Base-by-base conservation (phyloP, 1,140 invertebrate genomes). In the Drosophila athabasca region DNA sequence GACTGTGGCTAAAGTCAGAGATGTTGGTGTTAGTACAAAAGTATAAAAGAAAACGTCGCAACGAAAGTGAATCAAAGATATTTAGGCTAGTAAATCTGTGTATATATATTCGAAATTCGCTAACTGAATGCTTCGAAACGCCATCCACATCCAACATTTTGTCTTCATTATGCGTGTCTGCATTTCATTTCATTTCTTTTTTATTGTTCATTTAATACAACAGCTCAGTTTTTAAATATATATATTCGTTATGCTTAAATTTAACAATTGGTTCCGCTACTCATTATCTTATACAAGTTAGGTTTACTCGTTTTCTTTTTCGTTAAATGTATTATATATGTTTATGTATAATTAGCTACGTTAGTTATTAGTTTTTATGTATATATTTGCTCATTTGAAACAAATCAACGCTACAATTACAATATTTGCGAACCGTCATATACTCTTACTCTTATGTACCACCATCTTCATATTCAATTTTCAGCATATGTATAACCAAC, bases 221-320 rank as follows among this genome's bases (percentile, higher is more conserved):
- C 82, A 90, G 82, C 73, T 90, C 73, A 60, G 55, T 80, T 76
- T 73, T 84, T 70, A 67, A 67, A 65, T 26, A 26, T 5, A 19
- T 19, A 26, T 26, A 26, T 82, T 49, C 48, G 52, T 79, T 73
- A 62, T 61, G 81, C 81, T 89, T 88, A 89, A 65, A 66, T 67
- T 79, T 80, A 90, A 90, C 82, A 90, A 90, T 90, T 90, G 87
- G 87, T 90, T 90, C 87, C 72, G 79, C 87, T 90, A 90, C 87
- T 44, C 70, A 53, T 62, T 73, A 62, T 65, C 76, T 84, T 89
- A 74, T 41, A 68, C 67, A 73, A 66, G 62, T 79, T 77, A 80
- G 49, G 45, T 72, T 68, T 69, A 29, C 17, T 67, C 72, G 26
- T 65, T 69, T 45, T 54, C 70, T 65, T 54, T 75, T 65, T 69